A percentile compares a stretch with the other conserved stretches of the same genome.
These are phyloP conservation scores for Apostichopus parvimensis DNA, from an alignment of 35 echinoderm and acorn worm species.

Conservation along the genomic window DNA sequence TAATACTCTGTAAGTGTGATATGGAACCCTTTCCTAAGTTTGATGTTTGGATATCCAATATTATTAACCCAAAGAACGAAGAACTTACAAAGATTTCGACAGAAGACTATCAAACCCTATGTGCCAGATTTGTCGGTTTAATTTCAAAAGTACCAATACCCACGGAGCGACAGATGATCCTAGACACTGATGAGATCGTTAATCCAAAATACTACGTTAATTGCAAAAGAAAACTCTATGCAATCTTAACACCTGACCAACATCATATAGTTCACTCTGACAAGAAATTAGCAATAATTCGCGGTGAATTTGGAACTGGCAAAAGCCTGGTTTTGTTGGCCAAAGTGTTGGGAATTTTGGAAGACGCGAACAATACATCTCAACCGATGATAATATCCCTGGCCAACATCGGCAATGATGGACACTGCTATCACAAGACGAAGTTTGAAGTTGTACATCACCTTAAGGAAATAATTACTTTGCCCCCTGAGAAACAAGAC, in stretches of 20 bases:
- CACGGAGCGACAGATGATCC: no score
- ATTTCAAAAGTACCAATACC: no score
- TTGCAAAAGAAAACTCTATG: neutral
- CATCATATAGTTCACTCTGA: neutral
- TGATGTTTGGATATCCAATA: neutral
- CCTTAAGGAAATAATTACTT: neutral
- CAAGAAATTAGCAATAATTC: slow-evolving; percentile 7
- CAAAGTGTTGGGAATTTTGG: neutral
- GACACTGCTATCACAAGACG: slow-evolving; percentile 25
- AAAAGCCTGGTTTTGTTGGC: slow-evolving; percentile 23
- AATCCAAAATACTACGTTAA: neutral
- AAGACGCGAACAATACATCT: neutral
- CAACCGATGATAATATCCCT: slow-evolving; percentile 9
- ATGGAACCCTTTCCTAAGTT: neutral
- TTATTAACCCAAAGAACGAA: no score
- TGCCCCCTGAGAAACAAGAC: neutral
- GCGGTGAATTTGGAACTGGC: slow-evolving; percentile 9
- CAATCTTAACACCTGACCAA: slow-evolving; percentile 21
- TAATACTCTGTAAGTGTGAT: neutral
- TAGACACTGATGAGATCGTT: no score
- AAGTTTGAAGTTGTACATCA: slow-evolving; percentile 10
- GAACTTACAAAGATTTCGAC: no score
- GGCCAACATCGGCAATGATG: slow-evolving; percentile 11
- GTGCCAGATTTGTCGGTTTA: no score
- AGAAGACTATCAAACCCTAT: no score